These are phyloP conservation scores for Ciconia boyciana DNA, from an alignment of 2,113 vertebrate species.

Conservation along the genomic window DNA sequence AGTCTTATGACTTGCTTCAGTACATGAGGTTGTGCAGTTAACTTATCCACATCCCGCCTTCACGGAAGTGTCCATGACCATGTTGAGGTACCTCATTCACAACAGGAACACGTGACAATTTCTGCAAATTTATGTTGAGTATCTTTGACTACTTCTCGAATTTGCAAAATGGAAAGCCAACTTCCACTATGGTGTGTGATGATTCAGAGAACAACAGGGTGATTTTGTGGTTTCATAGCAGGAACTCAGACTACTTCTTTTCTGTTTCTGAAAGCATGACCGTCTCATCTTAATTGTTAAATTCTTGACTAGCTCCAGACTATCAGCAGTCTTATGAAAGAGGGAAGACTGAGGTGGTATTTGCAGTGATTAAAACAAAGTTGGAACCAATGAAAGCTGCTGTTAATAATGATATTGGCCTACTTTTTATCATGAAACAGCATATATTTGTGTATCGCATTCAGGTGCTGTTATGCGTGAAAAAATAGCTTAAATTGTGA, in stretches of 20 bases:
- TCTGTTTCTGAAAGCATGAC: not conserved
- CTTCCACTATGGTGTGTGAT: not conserved
- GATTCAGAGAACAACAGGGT: not conserved
- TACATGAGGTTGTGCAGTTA: not conserved
- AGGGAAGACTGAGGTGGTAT: not conserved
- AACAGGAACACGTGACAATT: not conserved
- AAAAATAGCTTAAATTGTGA: not conserved
- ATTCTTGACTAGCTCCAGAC: not conserved
- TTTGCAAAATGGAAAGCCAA: not conserved
- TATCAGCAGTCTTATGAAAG: not conserved
- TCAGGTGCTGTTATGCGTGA: not conserved
- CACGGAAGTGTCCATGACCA: not conserved
- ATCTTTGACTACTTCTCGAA: not conserved
- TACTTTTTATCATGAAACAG: not conserved
- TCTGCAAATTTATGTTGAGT: not conserved
- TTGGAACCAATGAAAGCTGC: not conserved
- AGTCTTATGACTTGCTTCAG: not conserved
- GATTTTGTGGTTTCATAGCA: not conserved
- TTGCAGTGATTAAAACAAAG: not conserved
- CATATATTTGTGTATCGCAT: not conserved
- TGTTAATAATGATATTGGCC: not conserved
- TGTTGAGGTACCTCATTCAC: not conserved
- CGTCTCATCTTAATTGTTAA: not conserved
- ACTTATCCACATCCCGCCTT: not conserved
- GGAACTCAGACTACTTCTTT: not conserved